These are phyloP conservation scores for Oriolus oriolus DNA, from an alignment of 2,113 vertebrate species.

Conservation along the genomic window DNA sequence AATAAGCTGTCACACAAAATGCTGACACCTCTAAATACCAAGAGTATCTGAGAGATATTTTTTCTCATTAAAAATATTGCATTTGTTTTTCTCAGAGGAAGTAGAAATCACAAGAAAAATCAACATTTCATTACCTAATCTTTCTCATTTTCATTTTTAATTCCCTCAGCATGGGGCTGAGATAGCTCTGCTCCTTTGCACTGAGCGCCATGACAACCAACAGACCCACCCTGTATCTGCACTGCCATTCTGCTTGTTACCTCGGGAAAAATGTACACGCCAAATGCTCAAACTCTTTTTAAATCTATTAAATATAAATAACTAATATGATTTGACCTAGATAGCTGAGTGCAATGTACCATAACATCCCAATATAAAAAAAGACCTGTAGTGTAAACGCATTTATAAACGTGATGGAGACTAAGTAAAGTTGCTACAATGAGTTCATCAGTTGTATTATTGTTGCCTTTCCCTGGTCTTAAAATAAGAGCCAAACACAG, in stretches of 20 bases:
- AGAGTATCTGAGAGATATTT: neutral
- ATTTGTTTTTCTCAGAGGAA: constrained; percentile 21
- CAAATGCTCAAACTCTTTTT: constrained; percentile 5
- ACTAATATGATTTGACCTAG: constrained; percentile 48
- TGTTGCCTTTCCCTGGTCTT: too few relatives aligned
- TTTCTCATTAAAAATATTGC: neutral
- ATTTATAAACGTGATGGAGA: neutral
- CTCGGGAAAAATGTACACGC: constrained; percentile 6
- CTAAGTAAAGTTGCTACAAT: neutral
- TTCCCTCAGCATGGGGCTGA: neutral
- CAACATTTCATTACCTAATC: neutral
- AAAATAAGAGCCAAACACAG: too few relatives aligned
- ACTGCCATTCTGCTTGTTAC: constrained; percentile 18
- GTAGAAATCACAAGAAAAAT: neutral
- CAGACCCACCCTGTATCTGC: neutral
- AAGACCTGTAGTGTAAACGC: neutral
- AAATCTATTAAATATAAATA: constrained; percentile 50
- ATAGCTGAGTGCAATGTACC: constrained; percentile 9
- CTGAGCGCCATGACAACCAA: neutral
- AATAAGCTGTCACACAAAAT: neutral
- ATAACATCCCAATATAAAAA: neutral
- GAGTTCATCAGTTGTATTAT: neutral
- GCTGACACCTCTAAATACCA: constrained; percentile 6
- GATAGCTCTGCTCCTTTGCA: neutral
- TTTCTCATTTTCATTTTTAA: constrained; percentile 46